Base-by-base conservation (phyloP, 2,888 invertebrate genomes). In the Tribolium freemani region DNA sequence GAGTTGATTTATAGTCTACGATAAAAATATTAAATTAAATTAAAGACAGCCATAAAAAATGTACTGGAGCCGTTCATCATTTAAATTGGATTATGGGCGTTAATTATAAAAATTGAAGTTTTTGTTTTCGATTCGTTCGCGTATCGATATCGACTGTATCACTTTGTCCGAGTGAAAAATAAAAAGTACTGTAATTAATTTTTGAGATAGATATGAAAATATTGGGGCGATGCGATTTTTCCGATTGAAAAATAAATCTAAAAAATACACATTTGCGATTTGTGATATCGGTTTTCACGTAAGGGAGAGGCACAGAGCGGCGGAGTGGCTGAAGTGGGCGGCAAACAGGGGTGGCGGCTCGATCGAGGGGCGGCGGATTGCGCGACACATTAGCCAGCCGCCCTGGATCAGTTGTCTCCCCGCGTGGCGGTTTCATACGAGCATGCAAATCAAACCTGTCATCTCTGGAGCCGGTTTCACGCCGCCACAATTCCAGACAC, bases 21-120 rank as follows among this genome's bases (percentile, higher is more conserved):
- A 84, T 85, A 85, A 85, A 86, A 87, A 87, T 86, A 86, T 85
- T 84, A 85, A 86, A 86, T 86, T 84, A 84, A 86, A 85, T 84
- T 84, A 84, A 84, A 86, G 84, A 84, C 84, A 80, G 83, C 80
- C 82, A 83, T 84, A 84, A 84, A 85, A 83, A 84, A 83, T 82
- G 82, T 78, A 80, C 75, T 61, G 69, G 71, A 57, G 75, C 75
- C 76, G 75, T 76, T 75, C 76, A 76, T 76, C 76, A 76, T 75
- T 63, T 75, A 76, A 78, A 77, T 78, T 78, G 79, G 78, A 78
- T 78, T 78, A 78, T 75, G 76, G 73, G 72, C 77, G 77, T 77
- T 79, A 79, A 79, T 79, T 78, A 77, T 78, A 74, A 73, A 79
- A 78, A 79, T 79, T 77, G 78, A 78, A 79, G 75, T 76, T 78